Conservation (phyloP, 2,113 vertebrate genomes). For the Microtus montanus region DNA sequence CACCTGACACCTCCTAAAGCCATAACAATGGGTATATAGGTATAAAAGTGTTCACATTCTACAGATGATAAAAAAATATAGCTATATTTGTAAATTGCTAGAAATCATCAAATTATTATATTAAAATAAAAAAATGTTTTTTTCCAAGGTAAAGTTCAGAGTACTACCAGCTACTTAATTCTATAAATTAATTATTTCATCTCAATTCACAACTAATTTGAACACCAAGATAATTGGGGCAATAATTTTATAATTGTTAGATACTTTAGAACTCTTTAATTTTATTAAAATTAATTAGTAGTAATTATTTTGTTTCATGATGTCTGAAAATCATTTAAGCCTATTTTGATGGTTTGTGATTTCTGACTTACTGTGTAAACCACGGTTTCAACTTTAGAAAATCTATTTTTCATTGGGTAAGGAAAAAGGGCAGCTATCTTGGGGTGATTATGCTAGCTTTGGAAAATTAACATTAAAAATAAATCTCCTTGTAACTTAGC, state of each 20-base stretch:
- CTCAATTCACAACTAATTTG: neutral
- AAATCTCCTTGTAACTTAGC: neutral
- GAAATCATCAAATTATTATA: conserved; percentile 4
- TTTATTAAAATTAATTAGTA: neutral
- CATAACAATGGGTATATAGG: neutral
- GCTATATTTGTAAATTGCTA: neutral
- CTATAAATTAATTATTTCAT: neutral
- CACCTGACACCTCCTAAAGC: neutral
- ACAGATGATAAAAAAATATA: neutral
- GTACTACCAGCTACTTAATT: neutral
- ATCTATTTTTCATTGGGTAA: neutral
- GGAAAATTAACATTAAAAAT: neutral
- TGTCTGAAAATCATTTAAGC: neutral
- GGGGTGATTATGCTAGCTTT: neutral
- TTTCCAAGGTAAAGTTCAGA: neutral
- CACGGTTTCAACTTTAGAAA: neutral
- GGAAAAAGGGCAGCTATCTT: neutral
- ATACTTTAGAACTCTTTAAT: neutral
- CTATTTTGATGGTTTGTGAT: neutral
- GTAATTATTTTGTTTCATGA: neutral
- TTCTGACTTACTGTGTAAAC: neutral
- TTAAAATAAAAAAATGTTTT: neutral
- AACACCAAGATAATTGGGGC: neutral
- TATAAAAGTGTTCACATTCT: neutral
- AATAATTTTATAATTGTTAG: neutral